Percentiles rank a stretch among this genome's conserved stretches.
These are phyloP conservation scores for Thomomys bottae DNA, from an alignment of 2,113 vertebrate genomes.

Conservation along the genomic window DNA sequence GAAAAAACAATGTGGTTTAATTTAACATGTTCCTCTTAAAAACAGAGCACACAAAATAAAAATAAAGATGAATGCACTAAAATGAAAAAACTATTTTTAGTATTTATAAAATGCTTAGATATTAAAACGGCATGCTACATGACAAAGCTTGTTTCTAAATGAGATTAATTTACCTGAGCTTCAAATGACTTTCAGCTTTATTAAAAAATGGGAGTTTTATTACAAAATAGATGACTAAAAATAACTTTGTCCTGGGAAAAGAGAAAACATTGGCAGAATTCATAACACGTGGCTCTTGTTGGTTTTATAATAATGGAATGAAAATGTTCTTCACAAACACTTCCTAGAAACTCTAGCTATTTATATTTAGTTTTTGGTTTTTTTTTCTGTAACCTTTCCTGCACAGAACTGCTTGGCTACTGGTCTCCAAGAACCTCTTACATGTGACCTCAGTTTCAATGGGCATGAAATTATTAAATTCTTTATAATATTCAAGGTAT, in stretches of 20 bases:
- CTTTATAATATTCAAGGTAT: constrained; percentile 38
- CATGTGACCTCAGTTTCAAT: neutral
- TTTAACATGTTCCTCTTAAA: constrained; percentile 24
- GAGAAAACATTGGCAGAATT: constrained; percentile 7
- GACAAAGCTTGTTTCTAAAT: constrained; percentile 57
- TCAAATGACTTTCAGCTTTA: constrained; percentile 60
- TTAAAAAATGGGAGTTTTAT: constrained; percentile 60
- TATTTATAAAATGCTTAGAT: constrained; percentile 58
- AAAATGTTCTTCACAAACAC: constrained; percentile 41
- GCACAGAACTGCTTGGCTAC: neutral
- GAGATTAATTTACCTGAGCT: constrained; percentile 61
- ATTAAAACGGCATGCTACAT: constrained; percentile 53
- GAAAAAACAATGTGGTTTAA: neutral
- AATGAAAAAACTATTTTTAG: constrained; percentile 46
- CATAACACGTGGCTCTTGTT: constrained; percentile 18
- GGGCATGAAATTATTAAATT: neutral
- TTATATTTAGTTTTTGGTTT: constrained; percentile 3
- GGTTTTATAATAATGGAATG: constrained; percentile 53
- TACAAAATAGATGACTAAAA: constrained; percentile 62
- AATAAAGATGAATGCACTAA: constrained; percentile 28
- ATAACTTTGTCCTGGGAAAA: constrained; percentile 62
- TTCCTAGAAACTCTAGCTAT: constrained; percentile 58
- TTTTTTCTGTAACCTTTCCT: constrained; percentile 43
- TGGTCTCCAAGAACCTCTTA: constrained; percentile 17
- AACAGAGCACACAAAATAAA: constrained; percentile 28